A percentile compares a stretch with the other conserved stretches of the same genome.
Conservation (phyloP, 2,797 vertebrate species). For the Erethizon dorsatum region DNA sequence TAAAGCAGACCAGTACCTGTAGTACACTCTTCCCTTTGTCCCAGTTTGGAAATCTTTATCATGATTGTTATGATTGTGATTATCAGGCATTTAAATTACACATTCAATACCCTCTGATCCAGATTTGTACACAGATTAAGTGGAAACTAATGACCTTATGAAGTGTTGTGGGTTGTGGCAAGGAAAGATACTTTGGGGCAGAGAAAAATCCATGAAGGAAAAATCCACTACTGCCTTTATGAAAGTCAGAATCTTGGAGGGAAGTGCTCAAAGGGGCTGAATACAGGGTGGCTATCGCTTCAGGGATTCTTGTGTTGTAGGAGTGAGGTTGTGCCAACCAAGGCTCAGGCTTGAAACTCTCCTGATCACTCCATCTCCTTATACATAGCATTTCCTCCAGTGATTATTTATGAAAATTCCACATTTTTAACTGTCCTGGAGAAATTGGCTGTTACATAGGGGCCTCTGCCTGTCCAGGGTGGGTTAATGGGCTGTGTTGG, state of each 20-base stretch:
- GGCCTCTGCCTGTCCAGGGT: neutral
- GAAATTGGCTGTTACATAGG: neutral
- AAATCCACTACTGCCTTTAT: neutral
- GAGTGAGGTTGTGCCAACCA: neutral
- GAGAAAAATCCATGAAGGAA: too few species aligned
- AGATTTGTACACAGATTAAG: too few species aligned
- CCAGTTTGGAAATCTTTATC: neutral
- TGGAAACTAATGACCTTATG: too few species aligned
- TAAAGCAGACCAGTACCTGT: neutral
- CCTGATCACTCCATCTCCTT: neutral
- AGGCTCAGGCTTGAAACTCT: neutral
- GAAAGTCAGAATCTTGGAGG: neutral
- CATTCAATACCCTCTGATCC: neutral
- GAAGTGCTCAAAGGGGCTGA: neutral
- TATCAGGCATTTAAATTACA: neutral
- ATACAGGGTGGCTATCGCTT: neutral
- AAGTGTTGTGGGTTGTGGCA: too few species aligned
- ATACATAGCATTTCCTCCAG: neutral
- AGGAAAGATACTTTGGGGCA: too few species aligned
- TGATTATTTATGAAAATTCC: neutral
- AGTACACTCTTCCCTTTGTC: neutral
- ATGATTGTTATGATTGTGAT: neutral
- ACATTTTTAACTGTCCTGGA: neutral
- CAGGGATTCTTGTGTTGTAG: neutral
- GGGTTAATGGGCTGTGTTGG: neutral